These are phyloP conservation scores for Agriopis leucophaearia DNA, from an alignment of 2,888 invertebrate species.

Conservation along the genomic window DNA sequence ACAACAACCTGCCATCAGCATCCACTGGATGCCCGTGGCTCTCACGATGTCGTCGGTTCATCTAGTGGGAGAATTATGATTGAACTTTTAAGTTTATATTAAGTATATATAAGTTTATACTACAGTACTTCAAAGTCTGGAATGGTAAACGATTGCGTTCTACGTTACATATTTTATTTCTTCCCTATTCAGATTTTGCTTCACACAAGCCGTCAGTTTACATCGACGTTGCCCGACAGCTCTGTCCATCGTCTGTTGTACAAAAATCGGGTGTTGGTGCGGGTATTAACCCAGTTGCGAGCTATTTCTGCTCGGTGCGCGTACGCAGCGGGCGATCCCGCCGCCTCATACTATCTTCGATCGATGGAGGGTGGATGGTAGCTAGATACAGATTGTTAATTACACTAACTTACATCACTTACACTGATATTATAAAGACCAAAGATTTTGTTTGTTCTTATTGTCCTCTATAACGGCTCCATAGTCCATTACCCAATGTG, in stretches of 20 bases:
- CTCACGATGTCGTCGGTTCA: no score
- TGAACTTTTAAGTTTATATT: no score
- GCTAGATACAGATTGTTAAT: not conserved
- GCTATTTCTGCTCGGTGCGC: constrained; percentile 61
- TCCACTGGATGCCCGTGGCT: no score
- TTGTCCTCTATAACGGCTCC: no score
- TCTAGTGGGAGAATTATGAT: no score
- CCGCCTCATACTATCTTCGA: constrained; percentile 16
- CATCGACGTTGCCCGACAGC: constrained; percentile 25
- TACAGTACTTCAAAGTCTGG: not conserved
- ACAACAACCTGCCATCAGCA: no score
- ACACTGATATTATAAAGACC: no score
- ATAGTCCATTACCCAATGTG: no score
- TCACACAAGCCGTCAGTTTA: constrained; percentile 13
- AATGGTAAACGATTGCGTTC: not conserved
- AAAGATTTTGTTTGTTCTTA: no score
- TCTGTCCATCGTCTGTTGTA: constrained; percentile 51
- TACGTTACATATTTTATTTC: not conserved
- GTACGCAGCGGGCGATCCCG: constrained; percentile 43
- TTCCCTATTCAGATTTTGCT: not conserved
- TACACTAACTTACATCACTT: not conserved
- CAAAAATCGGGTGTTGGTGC: constrained; percentile 58
- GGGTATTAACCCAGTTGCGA: constrained; percentile 72
- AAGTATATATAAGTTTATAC: no score
- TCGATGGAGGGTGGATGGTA: constrained; percentile 11